Conservation (phyloP, 2,797 vertebrate genomes). For the Eulemur coronatus region DNA sequence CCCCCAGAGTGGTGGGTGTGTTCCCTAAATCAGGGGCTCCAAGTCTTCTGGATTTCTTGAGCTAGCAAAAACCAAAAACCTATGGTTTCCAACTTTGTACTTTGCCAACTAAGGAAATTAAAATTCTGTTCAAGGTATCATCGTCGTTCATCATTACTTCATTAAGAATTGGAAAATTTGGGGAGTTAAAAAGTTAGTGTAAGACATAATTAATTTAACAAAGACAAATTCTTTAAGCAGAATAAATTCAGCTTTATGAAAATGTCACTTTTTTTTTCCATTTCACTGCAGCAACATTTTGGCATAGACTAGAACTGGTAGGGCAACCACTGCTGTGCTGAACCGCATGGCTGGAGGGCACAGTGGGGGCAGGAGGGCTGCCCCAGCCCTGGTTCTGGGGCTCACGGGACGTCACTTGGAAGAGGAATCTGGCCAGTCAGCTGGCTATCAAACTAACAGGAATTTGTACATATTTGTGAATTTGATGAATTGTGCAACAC, state of each 20-base stretch:
- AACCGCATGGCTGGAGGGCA: neutral
- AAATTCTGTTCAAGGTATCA: neutral
- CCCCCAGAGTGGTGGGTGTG: fast-evolving
- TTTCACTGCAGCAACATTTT: neutral
- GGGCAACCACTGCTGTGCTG: neutral
- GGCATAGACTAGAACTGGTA: neutral
- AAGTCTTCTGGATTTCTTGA: neutral
- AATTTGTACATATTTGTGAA: neutral
- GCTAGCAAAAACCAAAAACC: neutral
- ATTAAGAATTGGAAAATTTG: neutral
- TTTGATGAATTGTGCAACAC: neutral
- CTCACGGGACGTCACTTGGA: neutral
- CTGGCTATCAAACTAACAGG: neutral
- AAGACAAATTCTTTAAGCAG: neutral
- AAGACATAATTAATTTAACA: neutral
- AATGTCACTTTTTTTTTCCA: neutral
- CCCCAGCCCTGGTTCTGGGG: neutral
- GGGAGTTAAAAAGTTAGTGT: neutral
- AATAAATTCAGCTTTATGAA: neutral
- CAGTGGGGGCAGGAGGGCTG: neutral
- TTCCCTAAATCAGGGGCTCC: neutral
- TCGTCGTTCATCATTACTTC: neutral
- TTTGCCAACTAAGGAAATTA: neutral
- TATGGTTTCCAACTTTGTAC: neutral
- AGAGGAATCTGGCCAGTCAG: neutral